Conservation (phyloP, 2,113 vertebrate species). For the Oceanites oceanicus region DNA sequence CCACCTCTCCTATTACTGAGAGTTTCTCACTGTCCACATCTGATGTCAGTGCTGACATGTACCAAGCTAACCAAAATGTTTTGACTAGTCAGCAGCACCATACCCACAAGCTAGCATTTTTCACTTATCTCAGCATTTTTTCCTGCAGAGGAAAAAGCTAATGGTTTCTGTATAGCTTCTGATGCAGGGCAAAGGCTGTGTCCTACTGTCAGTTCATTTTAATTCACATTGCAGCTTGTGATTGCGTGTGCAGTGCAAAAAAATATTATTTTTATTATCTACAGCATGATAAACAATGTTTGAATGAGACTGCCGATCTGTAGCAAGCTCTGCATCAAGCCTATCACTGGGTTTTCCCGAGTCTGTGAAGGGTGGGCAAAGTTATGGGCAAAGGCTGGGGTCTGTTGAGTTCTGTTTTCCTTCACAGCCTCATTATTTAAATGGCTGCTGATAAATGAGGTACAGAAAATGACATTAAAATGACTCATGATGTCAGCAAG, state of each 20-base stretch:
- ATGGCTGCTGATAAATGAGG: slow-evolving; percentile 35
- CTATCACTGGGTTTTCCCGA: not conserved
- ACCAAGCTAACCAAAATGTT: not conserved
- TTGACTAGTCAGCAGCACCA: not conserved
- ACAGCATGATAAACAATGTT: not conserved
- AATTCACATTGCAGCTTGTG: not conserved
- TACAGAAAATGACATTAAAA: slow-evolving; percentile 59
- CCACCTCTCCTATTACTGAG: not conserved
- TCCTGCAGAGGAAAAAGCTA: not conserved
- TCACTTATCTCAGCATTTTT: not conserved
- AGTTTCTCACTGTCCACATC: not conserved
- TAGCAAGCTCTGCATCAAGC: not conserved
- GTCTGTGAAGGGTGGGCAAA: not conserved
- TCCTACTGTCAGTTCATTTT: not conserved
- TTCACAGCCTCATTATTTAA: slow-evolving; percentile 17
- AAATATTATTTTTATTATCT: not conserved
- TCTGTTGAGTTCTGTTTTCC: not conserved
- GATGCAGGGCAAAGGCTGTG: not conserved
- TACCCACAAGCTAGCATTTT: not conserved
- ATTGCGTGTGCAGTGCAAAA: not conserved
- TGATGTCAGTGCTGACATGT: not conserved
- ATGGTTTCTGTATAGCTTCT: not conserved
- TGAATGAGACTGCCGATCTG: not conserved
- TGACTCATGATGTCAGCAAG: slow-evolving; percentile 36
- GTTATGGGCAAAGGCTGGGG: not conserved